Conservation (phyloP, 2,888 invertebrate species). For the Conops quadrifasciatus region DNA sequence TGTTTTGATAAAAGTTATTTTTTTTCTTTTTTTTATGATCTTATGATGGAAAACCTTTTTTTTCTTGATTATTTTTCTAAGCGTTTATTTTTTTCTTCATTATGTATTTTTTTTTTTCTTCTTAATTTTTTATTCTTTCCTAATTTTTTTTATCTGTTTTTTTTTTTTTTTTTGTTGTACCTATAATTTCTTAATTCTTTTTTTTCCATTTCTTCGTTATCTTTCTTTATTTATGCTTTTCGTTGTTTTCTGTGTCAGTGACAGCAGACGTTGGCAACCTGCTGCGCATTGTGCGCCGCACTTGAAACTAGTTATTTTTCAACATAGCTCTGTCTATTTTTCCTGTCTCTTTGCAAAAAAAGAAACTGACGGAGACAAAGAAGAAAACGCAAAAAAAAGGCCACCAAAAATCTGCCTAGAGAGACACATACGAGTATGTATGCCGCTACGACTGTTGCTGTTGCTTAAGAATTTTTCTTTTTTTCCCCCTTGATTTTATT, state of each 20-base stretch:
- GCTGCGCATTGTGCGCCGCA: constrained; percentile 27
- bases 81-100: neutral
- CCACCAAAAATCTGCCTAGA: constrained; percentile 13
- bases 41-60: too few species aligned
- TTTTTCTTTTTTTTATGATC: too few species aligned
- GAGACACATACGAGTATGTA: constrained; percentile 14
- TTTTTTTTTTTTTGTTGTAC: neutral
- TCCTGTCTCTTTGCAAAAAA: constrained; percentile 3
- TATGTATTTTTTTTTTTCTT: neutral
- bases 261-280: constrained; percentile 25
- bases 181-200: neutral
- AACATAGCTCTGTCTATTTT: constrained; percentile 7
- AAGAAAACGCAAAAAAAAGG: neutral
- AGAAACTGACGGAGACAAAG: neutral
- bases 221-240: too few species aligned
- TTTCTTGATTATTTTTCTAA: too few species aligned
- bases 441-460: too few species aligned
- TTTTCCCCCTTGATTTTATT: too few species aligned
- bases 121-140: neutral
- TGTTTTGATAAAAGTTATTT: too few species aligned
- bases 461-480: constrained; percentile 22
- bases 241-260: constrained; percentile 28
- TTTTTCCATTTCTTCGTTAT: too few species aligned
- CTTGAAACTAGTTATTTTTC: constrained; percentile 25
- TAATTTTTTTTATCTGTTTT: neutral